These are phyloP conservation scores for Ariolimax columbianus DNA, from an alignment of 2,888 invertebrate species.

Conservation along the genomic window DNA sequence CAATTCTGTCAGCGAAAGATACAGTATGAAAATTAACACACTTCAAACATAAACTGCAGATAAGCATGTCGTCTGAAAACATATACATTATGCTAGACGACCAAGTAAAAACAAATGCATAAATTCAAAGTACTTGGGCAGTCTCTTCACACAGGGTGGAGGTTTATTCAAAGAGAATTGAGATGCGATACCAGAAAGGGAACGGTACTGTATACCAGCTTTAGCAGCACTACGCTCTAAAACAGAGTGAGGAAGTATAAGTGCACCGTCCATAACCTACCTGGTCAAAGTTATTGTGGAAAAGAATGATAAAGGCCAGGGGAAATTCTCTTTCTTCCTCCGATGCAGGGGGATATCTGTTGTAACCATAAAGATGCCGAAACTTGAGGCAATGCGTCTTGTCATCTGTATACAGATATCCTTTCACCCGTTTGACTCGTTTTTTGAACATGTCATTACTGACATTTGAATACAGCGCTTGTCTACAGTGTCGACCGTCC, in stretches of 20 bases:
- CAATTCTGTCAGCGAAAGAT: no score
- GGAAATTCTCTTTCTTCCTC: constrained; percentile 35
- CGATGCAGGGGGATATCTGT: background rate
- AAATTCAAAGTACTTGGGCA: no score
- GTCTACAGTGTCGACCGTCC: background rate
- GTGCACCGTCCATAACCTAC: constrained; percentile 20
- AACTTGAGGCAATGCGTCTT: background rate
- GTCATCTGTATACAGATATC: background rate
- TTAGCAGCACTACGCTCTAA: no score
- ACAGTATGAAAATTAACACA: no score
- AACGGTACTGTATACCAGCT: no score
- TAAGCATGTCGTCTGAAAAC: no score
- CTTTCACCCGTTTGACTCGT: background rate
- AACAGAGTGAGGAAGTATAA: background rate
- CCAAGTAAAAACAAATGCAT: no score
- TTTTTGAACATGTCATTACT: background rate
- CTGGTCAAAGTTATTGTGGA: constrained; percentile 43
- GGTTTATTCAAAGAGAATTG: no score
- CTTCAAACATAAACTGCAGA: no score
- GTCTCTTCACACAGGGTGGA: no score
- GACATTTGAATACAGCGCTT: background rate
- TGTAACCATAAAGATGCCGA: background rate
- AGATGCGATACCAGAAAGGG: no score
- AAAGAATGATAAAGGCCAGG: constrained; percentile 35
- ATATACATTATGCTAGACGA: no score